These are phyloP conservation scores for Jacana jacana DNA, from an alignment of 2,113 vertebrate genomes.

Conservation along the genomic window DNA sequence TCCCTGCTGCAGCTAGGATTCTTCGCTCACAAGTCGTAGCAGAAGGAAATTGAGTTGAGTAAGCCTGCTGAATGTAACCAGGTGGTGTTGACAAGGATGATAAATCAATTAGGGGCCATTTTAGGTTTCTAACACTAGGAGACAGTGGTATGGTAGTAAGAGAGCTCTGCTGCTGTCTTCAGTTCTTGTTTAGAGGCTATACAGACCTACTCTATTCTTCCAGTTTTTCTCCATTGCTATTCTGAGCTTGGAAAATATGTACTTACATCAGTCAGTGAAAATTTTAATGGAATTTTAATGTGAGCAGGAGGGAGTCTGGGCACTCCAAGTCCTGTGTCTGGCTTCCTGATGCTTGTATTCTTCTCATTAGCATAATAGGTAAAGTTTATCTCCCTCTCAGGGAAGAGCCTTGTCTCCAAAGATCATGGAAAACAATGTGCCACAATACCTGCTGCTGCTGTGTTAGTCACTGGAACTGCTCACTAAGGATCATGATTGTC, in stretches of 20 bases:
- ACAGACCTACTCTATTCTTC: not conserved
- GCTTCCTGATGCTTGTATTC: not conserved
- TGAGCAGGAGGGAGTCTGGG: not conserved
- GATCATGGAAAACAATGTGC: not conserved
- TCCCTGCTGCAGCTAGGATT: not conserved
- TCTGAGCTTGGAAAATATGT: not conserved
- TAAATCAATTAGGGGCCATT: not conserved
- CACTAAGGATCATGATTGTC: not conserved
- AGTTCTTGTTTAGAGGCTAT: not conserved
- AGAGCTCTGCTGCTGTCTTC: not conserved
- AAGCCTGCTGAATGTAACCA: not conserved
- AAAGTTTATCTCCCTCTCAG: not conserved
- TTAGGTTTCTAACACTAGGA: fast-evolving
- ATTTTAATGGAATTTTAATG: not conserved
- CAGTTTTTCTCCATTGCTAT: not conserved
- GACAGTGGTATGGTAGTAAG: not conserved
- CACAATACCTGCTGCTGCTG: not conserved
- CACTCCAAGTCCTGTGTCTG: not conserved
- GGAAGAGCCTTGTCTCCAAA: not conserved
- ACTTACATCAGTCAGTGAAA: not conserved
- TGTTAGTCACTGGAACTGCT: not conserved
- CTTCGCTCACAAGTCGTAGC: not conserved
- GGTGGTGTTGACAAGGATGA: not conserved
- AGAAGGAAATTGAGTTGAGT: not conserved
- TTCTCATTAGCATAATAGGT: not conserved